phyloP scores from a whole-genome alignment of 2,113 vertebrate species.

The Daboia siamensis region DNA sequence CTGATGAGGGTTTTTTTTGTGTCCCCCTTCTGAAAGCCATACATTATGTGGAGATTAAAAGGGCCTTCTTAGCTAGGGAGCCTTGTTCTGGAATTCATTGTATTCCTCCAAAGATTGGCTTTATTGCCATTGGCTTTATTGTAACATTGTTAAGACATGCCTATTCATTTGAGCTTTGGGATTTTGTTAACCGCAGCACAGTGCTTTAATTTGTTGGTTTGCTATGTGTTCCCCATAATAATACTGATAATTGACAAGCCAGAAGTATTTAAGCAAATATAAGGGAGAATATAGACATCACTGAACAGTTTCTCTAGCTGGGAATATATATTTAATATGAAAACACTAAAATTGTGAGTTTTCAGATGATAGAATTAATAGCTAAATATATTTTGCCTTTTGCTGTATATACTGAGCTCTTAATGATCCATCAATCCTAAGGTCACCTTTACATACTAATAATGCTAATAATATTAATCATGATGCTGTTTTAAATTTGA shows the following conservation, averaged over 20 bases:
- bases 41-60: not conserved
- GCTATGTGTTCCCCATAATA: not conserved
- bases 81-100: not conserved
- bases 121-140: not conserved
- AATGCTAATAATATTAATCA: conserved; percentile 59
- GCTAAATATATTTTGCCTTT: conserved; percentile 29
- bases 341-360: not conserved
- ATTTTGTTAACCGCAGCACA: not conserved
- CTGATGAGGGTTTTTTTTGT: not conserved
- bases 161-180: not conserved
- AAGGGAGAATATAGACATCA: not conserved
- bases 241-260: not conserved
- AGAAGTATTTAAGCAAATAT: not conserved
- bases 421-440: conserved; percentile 49
- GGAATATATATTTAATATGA: not conserved
- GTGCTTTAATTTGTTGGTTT: not conserved
- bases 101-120: not conserved
- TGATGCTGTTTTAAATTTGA: conserved; percentile 45
- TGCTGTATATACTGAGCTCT: conserved; percentile 19
- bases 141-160: not conserved
- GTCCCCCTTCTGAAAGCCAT: not conserved
- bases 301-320: conserved; percentile 19
- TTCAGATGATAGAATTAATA: conserved; percentile 23
- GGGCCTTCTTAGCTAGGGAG: not conserved
- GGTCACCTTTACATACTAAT: conserved; percentile 53